Evolutionary conservation across 2,797 vertebrate species (phyloP).

Genomic region (Heteromormyrus szaboi): DNA sequence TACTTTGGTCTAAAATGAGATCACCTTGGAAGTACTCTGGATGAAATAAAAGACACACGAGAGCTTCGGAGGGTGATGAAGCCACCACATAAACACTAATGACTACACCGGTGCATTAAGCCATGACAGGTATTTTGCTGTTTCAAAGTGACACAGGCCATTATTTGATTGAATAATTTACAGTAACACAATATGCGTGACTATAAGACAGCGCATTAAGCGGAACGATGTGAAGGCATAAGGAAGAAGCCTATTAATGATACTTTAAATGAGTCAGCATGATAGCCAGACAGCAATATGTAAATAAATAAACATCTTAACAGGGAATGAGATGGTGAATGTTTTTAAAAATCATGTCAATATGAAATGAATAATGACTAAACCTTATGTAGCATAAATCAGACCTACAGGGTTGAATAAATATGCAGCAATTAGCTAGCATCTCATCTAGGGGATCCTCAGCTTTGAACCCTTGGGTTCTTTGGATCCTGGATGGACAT

Average conservation of each 20-base stretch:
- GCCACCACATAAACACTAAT: not conserved
- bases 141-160: not conserved
- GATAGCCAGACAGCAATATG: not conserved
- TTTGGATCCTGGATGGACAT: not conserved
- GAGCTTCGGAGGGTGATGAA: not conserved
- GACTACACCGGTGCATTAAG: not conserved
- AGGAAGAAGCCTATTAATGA: not conserved
- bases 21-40: not conserved
- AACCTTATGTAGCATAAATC: not conserved
- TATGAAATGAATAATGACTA: not conserved
- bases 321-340: not conserved
- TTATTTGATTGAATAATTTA: not conserved
- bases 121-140: not conserved
- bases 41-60: slow-evolving; percentile 8
- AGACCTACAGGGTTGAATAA: not conserved
- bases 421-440: not conserved
- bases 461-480: not conserved
- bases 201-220: not conserved
- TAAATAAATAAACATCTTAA: slow-evolving; percentile 5
- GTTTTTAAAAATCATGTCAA: not conserved
- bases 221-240: not conserved
- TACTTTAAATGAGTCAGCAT: not conserved
- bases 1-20: not conserved
- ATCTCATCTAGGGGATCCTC: not conserved
- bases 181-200: not conserved